Evolutionary conservation across 1,140 invertebrate genomes (phyloP).

Genomic region (Rhagoletis zephyria): DNA sequence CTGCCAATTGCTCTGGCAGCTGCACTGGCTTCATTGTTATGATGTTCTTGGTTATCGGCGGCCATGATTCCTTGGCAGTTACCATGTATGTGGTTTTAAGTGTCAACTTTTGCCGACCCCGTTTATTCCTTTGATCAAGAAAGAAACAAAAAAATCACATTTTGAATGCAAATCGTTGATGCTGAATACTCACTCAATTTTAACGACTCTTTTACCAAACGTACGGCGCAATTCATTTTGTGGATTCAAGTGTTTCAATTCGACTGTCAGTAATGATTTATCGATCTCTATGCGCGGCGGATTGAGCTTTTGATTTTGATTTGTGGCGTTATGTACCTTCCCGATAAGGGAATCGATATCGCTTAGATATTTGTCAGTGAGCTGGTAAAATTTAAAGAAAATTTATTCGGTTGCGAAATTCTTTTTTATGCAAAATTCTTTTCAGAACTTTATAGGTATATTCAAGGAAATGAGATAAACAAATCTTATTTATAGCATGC

Average conservation of each 20-base stretch:
- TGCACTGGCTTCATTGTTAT: constrained; percentile 82
- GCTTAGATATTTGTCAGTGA: constrained; percentile 66
- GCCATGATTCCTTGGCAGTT: constrained; percentile 80
- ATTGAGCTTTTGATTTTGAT: constrained; percentile 61
- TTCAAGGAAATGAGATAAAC: too few species aligned
- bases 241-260: constrained; percentile 85
- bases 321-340: constrained; percentile 64
- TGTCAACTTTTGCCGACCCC: constrained; percentile 75
- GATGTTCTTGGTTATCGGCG: constrained; percentile 79
- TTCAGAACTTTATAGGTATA: too few species aligned
- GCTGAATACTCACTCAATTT: constrained; percentile 68
- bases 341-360: constrained; percentile 67
- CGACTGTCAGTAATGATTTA: constrained; percentile 77
- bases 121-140: constrained; percentile 75
- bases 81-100: constrained; percentile 81
- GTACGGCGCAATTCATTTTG: constrained; percentile 88
- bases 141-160: background rate
- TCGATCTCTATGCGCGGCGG: constrained; percentile 61
- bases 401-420: too few species aligned
- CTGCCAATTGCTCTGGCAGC: constrained; percentile 63
- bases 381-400: constrained; percentile 18
- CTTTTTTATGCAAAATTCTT: too few species aligned
- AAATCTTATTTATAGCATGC: too few species aligned
- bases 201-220: constrained; percentile 86
- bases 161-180: background rate